A percentile compares a stretch with the other conserved stretches of the same genome.
Evolutionary conservation across 2,888 invertebrate genomes (phyloP).

Genomic region (Sycophila texana): DNA sequence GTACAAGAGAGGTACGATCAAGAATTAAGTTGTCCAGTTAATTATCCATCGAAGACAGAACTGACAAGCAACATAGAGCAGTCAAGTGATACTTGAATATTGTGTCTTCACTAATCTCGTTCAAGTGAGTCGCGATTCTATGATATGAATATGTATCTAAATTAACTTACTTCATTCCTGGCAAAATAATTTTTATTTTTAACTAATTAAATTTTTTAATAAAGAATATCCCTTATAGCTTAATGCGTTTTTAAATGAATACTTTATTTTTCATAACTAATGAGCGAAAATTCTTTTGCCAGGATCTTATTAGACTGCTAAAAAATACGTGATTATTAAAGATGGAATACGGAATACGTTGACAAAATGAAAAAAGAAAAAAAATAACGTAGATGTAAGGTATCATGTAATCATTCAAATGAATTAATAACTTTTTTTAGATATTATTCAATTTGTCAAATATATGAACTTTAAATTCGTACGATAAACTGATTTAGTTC

Average conservation of each 20-base stretch:
- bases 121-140: constrained; percentile 49
- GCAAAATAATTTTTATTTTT: constrained; percentile 55
- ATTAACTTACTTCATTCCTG: constrained; percentile 47
- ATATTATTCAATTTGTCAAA: constrained; percentile 51
- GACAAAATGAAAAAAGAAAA: constrained; percentile 45
- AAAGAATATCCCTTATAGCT: constrained; percentile 23
- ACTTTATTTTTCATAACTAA: constrained; percentile 40
- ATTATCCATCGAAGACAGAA: constrained; percentile 43
- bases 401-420: constrained; percentile 54
- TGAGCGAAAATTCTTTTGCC: constrained; percentile 52
- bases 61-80: constrained; percentile 50
- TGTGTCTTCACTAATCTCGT: constrained; percentile 47
- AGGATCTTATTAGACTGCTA: constrained; percentile 56
- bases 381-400: constrained; percentile 48
- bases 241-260: constrained; percentile 33
- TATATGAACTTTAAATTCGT: constrained; percentile 51
- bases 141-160: constrained; percentile 43
- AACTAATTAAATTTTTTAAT: constrained; percentile 29
- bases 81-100: constrained; percentile 53
- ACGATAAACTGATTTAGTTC: constrained; percentile 50
- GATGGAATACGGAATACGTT: constrained; percentile 51
- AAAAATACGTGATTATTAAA: constrained; percentile 54
- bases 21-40: constrained; percentile 52
- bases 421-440: constrained; percentile 52
- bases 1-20: constrained; percentile 51